Evolutionary conservation across 1,140 invertebrate species (phyloP), one percentile per base, ranked within the genome.

Genomic region (Drosophila triauraria): DNA sequence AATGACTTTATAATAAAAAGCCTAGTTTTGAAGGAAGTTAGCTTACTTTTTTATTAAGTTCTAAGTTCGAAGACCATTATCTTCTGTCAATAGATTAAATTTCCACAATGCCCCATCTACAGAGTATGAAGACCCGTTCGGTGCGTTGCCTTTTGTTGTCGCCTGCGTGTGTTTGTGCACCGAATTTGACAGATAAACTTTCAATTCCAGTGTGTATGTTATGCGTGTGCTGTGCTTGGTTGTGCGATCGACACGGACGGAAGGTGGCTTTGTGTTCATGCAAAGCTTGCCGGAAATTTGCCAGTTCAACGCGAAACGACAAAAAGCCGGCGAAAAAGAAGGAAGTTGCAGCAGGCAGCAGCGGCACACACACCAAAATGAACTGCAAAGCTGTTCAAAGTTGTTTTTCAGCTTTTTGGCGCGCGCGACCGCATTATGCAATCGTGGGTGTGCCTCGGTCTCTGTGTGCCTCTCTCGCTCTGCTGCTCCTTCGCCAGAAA

Each of bases 171-270:
- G 44, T 64, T 62, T 78, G 65, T 50, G 43, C 40, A 32, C 75
- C 64, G 48, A 87, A 87, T 80, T 87, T 87, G 79, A 77, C 80
- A 87, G 83, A 87, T 80, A 75, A 82, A 87, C 79, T 87, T 83
- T 76, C 71, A 64, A 64, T 70, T 46, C 32, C 54, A 68, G 74
- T 48, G 44, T 69, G 62, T 58, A 40, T 50, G 7, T 35, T 15
- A 15, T 53, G 43, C 25, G 40, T 15, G 48, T 13, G 25, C 25
- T 48, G 64, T 48, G 38, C n/a, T 12, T 50, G 48, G n/a, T 48
- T n/a, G n/a, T 69, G 65, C 35, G 51, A 62, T 23, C 43, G 32
- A 27, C 23, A 9, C 27, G 58, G 62, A 61, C 43, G 47, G 72
- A 65, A 50, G 71, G 63, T 53, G 71, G 74, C 74, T 77, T 70